A percentile compares a stretch with the other conserved stretches of the same genome.
Conservation (phyloP, 2,797 vertebrate species). For the Scyliorhinus canicula region DNA sequence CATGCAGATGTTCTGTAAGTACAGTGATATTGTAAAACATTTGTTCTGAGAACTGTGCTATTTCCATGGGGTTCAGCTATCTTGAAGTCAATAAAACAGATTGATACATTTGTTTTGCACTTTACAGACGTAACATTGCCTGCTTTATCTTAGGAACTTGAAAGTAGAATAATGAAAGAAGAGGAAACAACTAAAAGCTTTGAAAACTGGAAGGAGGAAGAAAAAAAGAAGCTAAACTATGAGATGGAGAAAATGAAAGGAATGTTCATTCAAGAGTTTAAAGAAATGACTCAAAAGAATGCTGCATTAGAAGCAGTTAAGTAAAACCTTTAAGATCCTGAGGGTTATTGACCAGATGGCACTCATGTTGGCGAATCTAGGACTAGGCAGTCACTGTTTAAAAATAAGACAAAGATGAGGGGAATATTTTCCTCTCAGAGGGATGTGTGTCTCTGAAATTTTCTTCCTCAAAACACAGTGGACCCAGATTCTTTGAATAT, state of each 20-base stretch:
- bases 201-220: conserved; percentile 79
- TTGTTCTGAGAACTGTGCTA: not conserved
- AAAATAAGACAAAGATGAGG: too few species aligned
- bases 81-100: not conserved
- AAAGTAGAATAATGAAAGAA: conserved; percentile 70
- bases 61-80: not conserved
- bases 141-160: conserved; percentile 66
- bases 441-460: too few species aligned
- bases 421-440: too few species aligned
- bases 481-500: too few species aligned
- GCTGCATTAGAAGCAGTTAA: conserved; percentile 65
- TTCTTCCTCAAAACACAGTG: too few species aligned
- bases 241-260: conserved; percentile 82
- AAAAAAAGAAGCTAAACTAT: conserved; percentile 68
- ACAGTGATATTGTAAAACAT: not conserved
- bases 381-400: too few species aligned
- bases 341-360: too few species aligned
- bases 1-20: not conserved
- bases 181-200: conserved; percentile 71
- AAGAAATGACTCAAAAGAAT: conserved; percentile 72
- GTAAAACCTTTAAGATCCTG: conserved; percentile 37
- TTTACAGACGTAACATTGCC: not conserved
- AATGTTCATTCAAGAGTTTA: conserved; percentile 79
- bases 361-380: too few species aligned
- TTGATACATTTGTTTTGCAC: not conserved